Percentiles rank a stretch among this genome's conserved stretches.
phyloP scores from a whole-genome alignment of 2,113 vertebrate species.

The Ameiurus melas region DNA sequence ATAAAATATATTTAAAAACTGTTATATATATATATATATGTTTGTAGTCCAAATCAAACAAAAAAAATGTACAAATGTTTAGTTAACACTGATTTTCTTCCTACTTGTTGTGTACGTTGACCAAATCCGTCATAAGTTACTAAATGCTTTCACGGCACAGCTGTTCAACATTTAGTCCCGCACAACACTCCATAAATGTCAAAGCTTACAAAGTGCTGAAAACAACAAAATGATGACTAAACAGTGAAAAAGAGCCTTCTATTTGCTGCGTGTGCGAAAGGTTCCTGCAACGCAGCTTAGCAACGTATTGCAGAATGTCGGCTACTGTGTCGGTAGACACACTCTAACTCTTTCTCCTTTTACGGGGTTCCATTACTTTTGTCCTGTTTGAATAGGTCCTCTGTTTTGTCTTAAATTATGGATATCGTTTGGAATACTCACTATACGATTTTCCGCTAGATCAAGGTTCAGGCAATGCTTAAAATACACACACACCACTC shows the following conservation, averaged over 20 bases:
- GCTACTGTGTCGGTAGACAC: background rate
- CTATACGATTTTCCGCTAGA: background rate
- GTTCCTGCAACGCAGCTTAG: background rate
- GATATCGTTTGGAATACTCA: background rate
- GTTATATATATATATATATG: background rate
- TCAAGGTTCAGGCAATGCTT: background rate
- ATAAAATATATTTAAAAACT: background rate
- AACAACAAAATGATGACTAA: background rate
- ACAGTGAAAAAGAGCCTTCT: background rate
- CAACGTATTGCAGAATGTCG: background rate
- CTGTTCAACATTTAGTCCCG: background rate
- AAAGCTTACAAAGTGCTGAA: background rate
- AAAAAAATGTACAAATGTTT: background rate
- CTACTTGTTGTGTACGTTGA: background rate
- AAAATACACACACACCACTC: background rate
- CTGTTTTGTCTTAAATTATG: background rate
- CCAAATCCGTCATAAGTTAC: background rate
- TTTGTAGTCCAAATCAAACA: background rate
- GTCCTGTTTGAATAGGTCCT: background rate
- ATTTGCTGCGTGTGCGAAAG: background rate
- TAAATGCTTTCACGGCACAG: background rate
- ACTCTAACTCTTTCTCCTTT: background rate
- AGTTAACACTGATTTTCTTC: background rate
- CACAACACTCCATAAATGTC: background rate
- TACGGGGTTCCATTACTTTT: background rate